Base-by-base conservation (phyloP, 2,888 invertebrate genomes). In the Drosophila mettleri region DNA sequence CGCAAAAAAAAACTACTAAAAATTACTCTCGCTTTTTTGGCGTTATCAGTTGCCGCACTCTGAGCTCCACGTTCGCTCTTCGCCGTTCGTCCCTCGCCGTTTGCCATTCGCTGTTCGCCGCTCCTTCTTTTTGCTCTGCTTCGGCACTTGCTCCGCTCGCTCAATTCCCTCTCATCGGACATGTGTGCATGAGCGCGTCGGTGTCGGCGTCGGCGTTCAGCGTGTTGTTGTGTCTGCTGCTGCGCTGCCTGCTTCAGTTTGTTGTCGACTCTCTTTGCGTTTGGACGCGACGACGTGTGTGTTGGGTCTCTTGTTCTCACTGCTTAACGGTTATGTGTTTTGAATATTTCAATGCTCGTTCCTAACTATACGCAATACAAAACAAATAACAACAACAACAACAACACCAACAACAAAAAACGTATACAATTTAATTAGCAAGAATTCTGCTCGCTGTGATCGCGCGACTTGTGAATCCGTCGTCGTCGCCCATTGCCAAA, bases 211-310 rank as follows among this genome's bases (percentile, higher is more conserved):
- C 54, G 62, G 52, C 69, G 77, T 66, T 27, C 58, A 20, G 49
- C n/a, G 64, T 68, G 78, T 68, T 68, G 82, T 74, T 61, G 81
- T 59, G 49, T 53, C 63, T 69, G 79, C 65, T 46, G 70, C 71
- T 60, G 71, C 74, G 72, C 78, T 69, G 75, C 49, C 48, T 63
- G 68, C 57, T 55, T 60, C 55, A 85, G 82, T 82, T 72, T 70
- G 80, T 86, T 82, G 54, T 72, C 83, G 82, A 72, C 88, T 87
- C 83, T 82, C 88, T 88, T 75, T 72, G 68, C 60, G 84, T 68
- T 79, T 83, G 86, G 86, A 66, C 79, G 75, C 78, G 68, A 24
- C 51, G 46, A 24, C 51, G 46, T 70, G 43, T 54, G 39, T 52
- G 55, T 57, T 66, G 55, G 62, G 51, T 73, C 45, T 70, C 58